Percentiles rank a stretch among this genome's conserved stretches.
Evolutionary conservation across 1,140 invertebrate genomes (phyloP).

Genomic region (Antheraea pernyi): DNA sequence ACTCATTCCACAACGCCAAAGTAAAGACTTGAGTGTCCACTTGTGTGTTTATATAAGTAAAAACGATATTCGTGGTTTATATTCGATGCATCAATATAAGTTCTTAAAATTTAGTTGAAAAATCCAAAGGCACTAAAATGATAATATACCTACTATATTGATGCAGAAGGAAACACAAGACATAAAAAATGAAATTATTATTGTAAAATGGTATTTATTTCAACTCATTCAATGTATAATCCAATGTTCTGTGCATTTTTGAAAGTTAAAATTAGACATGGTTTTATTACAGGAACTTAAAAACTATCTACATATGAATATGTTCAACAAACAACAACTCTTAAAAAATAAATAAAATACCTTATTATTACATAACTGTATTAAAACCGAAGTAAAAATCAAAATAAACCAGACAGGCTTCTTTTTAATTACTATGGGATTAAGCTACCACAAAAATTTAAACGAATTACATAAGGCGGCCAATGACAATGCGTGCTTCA

Average conservation of each 20-base stretch:
- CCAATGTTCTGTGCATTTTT: not conserved
- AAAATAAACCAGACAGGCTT: not conserved
- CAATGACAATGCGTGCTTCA: too few species aligned
- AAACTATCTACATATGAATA: not conserved
- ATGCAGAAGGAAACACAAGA: not conserved
- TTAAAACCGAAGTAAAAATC: not conserved
- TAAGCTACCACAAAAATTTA: not conserved
- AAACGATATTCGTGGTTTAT: too few species aligned
- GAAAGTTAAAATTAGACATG: not conserved
- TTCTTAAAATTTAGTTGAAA: too few species aligned
- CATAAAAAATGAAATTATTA: not conserved
- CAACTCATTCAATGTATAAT: not conserved
- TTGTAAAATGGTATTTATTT: slow-evolving; percentile 5
- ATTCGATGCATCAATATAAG: too few species aligned
- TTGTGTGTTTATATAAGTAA: too few species aligned
- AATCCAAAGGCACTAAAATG: too few species aligned
- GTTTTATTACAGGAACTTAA: not conserved
- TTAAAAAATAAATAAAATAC: not conserved
- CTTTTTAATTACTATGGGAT: not conserved
- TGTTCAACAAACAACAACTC: not conserved
- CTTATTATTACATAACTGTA: not conserved
- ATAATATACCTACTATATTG: too few species aligned
- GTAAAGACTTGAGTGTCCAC: too few species aligned
- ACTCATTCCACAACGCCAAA: too few species aligned
- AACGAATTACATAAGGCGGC: too few species aligned